A percentile compares a stretch with the other conserved stretches of the same genome.
Evolutionary conservation across 2,888 invertebrate genomes (phyloP).

Genomic region (Cephus runcator): DNA sequence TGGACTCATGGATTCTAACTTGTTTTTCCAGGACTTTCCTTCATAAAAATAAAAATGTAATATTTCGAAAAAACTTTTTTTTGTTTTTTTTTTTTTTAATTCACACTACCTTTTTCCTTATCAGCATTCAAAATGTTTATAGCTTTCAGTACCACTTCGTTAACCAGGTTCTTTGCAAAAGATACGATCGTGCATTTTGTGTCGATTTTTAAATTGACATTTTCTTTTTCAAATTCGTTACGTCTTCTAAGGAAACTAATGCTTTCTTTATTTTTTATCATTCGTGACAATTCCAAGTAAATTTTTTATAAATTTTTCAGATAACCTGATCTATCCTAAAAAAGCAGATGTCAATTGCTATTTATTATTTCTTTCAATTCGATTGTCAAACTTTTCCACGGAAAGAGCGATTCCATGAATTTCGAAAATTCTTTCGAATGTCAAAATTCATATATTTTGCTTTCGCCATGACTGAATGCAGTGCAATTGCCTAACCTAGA

Average conservation of each 20-base stretch:
- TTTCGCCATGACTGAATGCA: background rate
- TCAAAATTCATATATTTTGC: background rate
- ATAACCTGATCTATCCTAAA: background rate
- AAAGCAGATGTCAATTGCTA: background rate
- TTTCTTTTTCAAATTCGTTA: background rate
- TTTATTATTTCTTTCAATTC: background rate
- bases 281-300: background rate
- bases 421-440: background rate
- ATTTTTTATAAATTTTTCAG: background rate
- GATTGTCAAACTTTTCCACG: background rate
- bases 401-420: background rate
- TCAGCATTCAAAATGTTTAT: constrained; percentile 30
- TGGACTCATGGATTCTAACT: background rate
- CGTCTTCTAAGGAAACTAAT: background rate
- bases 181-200: constrained; percentile 29
- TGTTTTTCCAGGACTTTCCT: background rate
- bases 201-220: background rate
- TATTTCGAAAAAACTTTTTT: background rate
- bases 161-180: constrained; percentile 43
- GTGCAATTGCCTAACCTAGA: background rate
- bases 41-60: background rate
- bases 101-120: constrained; percentile 1
- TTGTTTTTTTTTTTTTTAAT: background rate
- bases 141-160: constrained; percentile 43
- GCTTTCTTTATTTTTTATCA: background rate